Percentiles rank a stretch among this genome's conserved stretches.
Evolutionary conservation across 2,888 invertebrate species (phyloP).

Genomic region (Ormyrus thymus): DNA sequence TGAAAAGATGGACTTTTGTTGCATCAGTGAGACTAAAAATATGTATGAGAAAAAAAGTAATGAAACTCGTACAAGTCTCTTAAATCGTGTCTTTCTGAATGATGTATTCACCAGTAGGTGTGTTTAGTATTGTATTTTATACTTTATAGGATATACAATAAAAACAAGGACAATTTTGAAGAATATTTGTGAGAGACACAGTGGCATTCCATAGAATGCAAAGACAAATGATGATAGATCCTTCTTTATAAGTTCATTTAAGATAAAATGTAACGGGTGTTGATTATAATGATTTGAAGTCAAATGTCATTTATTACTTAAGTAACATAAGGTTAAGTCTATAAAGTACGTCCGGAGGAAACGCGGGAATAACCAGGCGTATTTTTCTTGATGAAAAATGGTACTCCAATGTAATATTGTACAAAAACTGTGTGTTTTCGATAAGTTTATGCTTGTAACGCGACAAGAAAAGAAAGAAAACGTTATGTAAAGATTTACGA

Average conservation of each 20-base stretch:
- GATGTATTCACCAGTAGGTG: conserved; percentile 61
- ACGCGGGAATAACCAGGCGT: conserved; percentile 34
- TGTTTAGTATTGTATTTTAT: conserved; percentile 63
- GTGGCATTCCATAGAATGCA: conserved; percentile 48
- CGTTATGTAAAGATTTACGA: conserved; percentile 60
- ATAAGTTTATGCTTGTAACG: conserved; percentile 57
- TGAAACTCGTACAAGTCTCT: conserved; percentile 65
- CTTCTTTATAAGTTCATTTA: conserved; percentile 49
- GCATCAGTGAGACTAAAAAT: conserved; percentile 56
- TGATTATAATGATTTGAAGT: conserved; percentile 52
- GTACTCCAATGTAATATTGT: conserved; percentile 56
- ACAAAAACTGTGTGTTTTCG: conserved; percentile 57
- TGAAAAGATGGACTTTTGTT: conserved; percentile 63
- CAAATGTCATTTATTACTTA: conserved; percentile 47
- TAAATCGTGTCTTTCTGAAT: conserved; percentile 69
- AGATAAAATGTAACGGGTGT: conserved; percentile 43
- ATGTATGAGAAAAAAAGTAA: conserved; percentile 64
- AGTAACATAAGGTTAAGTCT: conserved; percentile 27
- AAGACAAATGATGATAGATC: conserved; percentile 44
- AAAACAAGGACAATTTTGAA: conserved; percentile 50
- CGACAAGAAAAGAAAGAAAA: conserved; percentile 55
- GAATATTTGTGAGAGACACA: conserved; percentile 48
- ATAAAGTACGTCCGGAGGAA: conserved; percentile 33
- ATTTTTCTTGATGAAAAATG: conserved; percentile 45
- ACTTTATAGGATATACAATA: conserved; percentile 56